A percentile compares a stretch with the other conserved stretches of the same genome.
Conservation (phyloP, 64 coral and sea anemone species). For the Anthopleura sola region DNA sequence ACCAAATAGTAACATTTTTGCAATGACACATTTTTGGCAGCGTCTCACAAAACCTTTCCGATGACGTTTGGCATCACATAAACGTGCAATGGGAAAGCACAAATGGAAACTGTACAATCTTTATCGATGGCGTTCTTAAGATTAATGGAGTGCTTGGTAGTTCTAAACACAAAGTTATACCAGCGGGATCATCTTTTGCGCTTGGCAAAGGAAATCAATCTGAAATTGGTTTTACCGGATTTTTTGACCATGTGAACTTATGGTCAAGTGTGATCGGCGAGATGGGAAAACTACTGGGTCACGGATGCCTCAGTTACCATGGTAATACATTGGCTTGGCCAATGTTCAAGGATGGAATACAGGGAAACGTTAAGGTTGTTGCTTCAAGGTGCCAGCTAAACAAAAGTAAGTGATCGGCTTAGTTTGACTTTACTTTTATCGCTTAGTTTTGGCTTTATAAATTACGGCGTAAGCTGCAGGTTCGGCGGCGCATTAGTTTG, state of each 20-base stretch:
- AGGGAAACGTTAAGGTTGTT: neutral
- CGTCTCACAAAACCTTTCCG: neutral
- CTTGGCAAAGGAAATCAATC: neutral
- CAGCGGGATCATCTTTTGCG: neutral
- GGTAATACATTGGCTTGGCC: constrained; percentile 10
- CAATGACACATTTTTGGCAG: neutral
- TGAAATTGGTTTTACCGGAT: neutral
- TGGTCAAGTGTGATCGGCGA: constrained; percentile 3
- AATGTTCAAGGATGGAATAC: neutral
- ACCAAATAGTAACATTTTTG: no score
- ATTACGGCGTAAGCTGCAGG: neutral
- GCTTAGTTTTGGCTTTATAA: neutral
- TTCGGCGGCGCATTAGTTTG: no score
- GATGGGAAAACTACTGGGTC: neutral
- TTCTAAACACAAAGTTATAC: neutral
- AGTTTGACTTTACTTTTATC: neutral
- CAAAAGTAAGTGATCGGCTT: neutral
- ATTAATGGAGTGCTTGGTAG: neutral
- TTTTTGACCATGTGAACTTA: neutral
- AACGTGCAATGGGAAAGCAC: neutral
- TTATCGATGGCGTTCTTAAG: neutral
- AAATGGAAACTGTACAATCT: neutral
- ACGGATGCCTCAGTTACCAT: constrained; percentile 1
- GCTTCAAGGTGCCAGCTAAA: neutral
- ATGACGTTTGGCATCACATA: constrained; percentile 17